phyloP scores from a whole-genome alignment of 2,797 vertebrate species.

The Eulemur rubriventer region DNA sequence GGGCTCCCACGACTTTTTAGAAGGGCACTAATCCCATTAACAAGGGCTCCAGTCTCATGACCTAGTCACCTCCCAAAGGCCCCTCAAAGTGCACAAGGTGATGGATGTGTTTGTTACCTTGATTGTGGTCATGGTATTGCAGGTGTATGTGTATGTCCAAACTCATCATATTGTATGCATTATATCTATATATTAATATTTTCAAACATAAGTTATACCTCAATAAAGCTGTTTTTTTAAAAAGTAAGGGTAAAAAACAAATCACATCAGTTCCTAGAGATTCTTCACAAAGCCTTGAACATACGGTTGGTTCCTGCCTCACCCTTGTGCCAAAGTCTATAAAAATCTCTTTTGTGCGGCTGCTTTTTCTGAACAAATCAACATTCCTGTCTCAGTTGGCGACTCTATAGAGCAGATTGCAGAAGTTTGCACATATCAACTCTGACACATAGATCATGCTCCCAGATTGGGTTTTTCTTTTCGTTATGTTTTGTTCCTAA shows the following conservation, averaged over 20 bases:
- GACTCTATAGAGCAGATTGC: constrained; percentile 65
- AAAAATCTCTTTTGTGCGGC: constrained; percentile 56
- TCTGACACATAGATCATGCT: constrained; percentile 83
- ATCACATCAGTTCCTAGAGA: constrained; percentile 62
- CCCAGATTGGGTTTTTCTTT: constrained; percentile 18
- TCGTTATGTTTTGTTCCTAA: constrained; percentile 79
- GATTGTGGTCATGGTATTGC: not conserved
- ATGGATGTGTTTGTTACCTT: not conserved
- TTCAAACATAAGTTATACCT: constrained; percentile 16
- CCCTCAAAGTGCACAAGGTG: not conserved
- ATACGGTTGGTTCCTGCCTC: constrained; percentile 54
- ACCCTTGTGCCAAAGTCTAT: constrained; percentile 65
- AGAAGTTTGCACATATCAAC: constrained; percentile 75
- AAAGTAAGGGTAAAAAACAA: constrained; percentile 48
- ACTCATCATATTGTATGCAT: not conserved
- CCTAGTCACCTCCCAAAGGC: not conserved
- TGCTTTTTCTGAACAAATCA: constrained; percentile 70
- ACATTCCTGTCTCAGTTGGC: constrained; percentile 79
- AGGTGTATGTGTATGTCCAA: not conserved
- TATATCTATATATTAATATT: not conserved
- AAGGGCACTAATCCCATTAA: not conserved
- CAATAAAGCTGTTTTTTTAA: not conserved
- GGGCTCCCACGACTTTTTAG: not conserved
- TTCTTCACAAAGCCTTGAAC: constrained; percentile 33
- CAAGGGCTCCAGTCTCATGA: not conserved